phyloP scores from a whole-genome alignment of 1,140 invertebrate genomes.

The Aphis craccivora region DNA sequence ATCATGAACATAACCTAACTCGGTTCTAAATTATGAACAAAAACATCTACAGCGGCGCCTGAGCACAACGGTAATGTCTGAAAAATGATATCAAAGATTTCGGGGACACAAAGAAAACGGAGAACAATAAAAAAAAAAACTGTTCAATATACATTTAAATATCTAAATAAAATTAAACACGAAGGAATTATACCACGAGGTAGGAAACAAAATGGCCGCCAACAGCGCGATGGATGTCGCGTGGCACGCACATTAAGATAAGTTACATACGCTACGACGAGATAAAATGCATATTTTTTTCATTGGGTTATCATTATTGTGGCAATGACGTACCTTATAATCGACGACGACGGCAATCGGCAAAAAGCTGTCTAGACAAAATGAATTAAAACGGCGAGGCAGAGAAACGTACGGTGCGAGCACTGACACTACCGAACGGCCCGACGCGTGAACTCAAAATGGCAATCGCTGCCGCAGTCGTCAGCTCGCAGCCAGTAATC shows the following conservation, averaged over 20 bases:
- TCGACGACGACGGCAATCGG: not conserved
- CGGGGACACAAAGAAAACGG: too few species aligned
- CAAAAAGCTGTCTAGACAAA: not conserved
- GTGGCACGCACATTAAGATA: too few species aligned
- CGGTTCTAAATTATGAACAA: not conserved
- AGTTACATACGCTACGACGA: not conserved
- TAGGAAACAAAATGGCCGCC: not conserved
- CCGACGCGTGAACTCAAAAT: not conserved
- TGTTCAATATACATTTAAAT: not conserved
- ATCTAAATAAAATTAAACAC: not conserved
- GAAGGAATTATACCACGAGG: not conserved
- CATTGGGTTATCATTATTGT: not conserved
- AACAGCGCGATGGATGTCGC: too few species aligned
- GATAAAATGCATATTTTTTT: not conserved
- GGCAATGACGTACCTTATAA: not conserved
- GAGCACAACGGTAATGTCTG: not conserved
- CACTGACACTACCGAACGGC: fast-evolving
- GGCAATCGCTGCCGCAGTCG: too few species aligned
- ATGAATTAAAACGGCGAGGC: not conserved
- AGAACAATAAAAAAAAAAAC: not conserved
- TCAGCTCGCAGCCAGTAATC: too few species aligned
- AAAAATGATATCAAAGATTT: not conserved
- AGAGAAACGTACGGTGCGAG: not conserved
- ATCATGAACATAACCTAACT: not conserved
- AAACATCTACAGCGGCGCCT: too few species aligned